Evolutionary conservation across 1,140 invertebrate genomes (phyloP).

Genomic region (Brachionus rotundiformis): DNA sequence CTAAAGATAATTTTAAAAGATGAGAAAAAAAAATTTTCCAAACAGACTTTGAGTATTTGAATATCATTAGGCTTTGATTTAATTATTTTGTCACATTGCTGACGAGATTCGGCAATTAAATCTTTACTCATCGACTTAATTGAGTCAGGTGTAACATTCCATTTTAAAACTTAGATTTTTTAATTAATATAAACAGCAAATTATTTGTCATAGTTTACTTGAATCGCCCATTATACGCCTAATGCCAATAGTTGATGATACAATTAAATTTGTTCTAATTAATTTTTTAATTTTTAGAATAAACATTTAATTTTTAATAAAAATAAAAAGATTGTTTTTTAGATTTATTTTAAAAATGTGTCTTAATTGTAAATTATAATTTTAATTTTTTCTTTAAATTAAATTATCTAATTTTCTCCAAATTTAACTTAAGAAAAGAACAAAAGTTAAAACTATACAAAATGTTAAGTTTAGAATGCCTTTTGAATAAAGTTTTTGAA

Average conservation of each 20-base stretch:
- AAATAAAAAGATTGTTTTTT: background rate
- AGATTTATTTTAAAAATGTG: too few relatives aligned
- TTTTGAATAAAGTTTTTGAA: background rate
- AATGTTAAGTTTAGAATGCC: background rate
- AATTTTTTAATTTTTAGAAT: background rate
- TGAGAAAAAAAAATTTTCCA: background rate
- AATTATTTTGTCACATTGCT: background rate
- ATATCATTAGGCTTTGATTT: background rate
- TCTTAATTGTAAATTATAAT: too few relatives aligned
- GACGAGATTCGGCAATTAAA: background rate
- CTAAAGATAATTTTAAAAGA: background rate
- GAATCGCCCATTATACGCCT: constrained; percentile 21
- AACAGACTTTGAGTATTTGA: background rate
- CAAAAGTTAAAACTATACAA: background rate
- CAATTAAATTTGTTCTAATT: background rate
- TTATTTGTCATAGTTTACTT: background rate
- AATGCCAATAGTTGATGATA: background rate
- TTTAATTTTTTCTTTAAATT: background rate
- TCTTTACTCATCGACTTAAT: constrained; percentile 19
- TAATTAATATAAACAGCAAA: background rate
- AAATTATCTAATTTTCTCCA: too few relatives aligned
- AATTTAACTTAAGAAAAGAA: background rate
- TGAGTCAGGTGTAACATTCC: constrained; percentile 1
- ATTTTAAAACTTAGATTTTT: constrained; percentile 27
- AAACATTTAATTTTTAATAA: background rate